A percentile compares a stretch with the other conserved stretches of the same genome.
phyloP scores from a whole-genome alignment of 2,113 vertebrate genomes.

The Elachura formosa region DNA sequence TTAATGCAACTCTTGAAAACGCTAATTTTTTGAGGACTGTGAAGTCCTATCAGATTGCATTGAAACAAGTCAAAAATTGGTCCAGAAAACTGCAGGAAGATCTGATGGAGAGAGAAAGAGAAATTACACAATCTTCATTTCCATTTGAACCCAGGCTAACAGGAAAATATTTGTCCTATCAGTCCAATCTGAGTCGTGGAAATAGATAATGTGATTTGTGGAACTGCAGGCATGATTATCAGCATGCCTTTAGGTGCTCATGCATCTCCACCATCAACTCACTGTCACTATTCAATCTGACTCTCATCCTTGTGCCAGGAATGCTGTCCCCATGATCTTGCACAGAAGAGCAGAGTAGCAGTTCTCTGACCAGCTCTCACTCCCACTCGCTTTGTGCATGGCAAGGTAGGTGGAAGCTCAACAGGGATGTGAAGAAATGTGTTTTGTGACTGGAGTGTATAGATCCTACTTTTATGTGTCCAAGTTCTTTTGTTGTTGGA shows the following conservation, averaged over 20 bases:
- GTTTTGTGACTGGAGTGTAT: background rate
- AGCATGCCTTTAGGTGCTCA: background rate
- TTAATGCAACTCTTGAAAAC: background rate
- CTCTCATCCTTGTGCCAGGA: rapidly evolving
- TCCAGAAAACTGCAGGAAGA: background rate
- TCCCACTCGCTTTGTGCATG: background rate
- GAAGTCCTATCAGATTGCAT: background rate
- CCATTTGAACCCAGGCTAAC: background rate
- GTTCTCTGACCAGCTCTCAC: background rate
- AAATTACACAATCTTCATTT: background rate
- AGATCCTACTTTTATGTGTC: background rate
- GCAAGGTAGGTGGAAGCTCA: background rate
- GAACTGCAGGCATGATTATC: background rate
- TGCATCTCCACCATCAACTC: background rate
- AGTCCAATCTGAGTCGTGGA: background rate
- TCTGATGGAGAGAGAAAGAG: background rate
- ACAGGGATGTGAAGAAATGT: background rate
- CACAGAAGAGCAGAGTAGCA: background rate
- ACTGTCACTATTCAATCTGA: background rate
- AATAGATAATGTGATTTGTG: background rate
- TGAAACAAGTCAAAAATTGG: background rate
- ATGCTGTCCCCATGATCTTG: background rate
- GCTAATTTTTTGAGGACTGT: background rate
- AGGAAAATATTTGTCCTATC: background rate
- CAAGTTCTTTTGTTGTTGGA: background rate